These are phyloP conservation scores for Thera britannica DNA, from an alignment of 2,888 invertebrate species.

Conservation along the genomic window DNA sequence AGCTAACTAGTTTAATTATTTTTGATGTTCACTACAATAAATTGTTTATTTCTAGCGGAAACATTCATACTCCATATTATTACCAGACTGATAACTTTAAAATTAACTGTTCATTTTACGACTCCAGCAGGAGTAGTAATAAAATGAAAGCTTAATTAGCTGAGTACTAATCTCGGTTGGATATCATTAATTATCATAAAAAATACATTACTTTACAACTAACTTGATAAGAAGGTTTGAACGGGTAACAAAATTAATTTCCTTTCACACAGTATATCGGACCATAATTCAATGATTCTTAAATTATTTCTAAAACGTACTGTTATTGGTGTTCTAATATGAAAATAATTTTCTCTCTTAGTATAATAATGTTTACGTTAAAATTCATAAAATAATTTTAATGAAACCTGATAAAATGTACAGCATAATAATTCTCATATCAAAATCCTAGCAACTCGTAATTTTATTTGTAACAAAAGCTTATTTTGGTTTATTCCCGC, in stretches of 20 bases:
- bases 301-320: no score
- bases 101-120: conserved; percentile 34
- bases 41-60: conserved; percentile 9
- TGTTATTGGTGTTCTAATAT: no score
- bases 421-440: no score
- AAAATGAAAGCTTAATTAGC: conserved; percentile 51
- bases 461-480: not conserved
- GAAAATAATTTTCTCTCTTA: no score
- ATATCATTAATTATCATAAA: conserved; percentile 61
- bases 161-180: conserved; percentile 49
- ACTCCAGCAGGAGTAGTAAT: conserved; percentile 38
- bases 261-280: conserved; percentile 40
- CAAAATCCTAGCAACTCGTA: not conserved
- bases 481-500: not conserved
- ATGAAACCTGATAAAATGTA: no score
- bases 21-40: not conserved
- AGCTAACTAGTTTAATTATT: no score
- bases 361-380: no score
- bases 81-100: conserved; percentile 19
- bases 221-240: conserved; percentile 55
- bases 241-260: conserved; percentile 58
- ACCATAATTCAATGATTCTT: not conserved
- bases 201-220: conserved; percentile 52
- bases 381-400: no score
- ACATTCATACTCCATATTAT: conserved; percentile 4